These are phyloP conservation scores for Pseudorhombus dupliciocellatus DNA, from an alignment of 2,113 vertebrate genomes.

Conservation along the genomic window DNA sequence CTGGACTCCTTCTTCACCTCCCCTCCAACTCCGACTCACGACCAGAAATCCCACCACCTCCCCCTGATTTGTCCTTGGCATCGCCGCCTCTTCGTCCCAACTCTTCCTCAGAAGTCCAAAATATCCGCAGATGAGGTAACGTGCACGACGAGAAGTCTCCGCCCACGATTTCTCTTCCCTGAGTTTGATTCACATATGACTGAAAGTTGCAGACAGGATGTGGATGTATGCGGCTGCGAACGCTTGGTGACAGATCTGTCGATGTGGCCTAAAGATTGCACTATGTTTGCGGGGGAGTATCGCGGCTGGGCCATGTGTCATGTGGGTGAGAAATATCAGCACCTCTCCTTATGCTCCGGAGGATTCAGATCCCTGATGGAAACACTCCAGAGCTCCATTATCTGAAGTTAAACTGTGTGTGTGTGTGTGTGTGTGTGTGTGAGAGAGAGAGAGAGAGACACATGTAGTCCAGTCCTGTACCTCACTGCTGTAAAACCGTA, in stretches of 20 bases:
- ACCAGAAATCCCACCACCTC: constrained; percentile 14
- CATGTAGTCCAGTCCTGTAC: too few species aligned
- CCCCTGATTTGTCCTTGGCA: constrained; percentile 60
- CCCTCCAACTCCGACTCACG: not conserved
- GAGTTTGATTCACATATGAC: constrained; percentile 34
- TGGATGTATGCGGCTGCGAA: constrained; percentile 44
- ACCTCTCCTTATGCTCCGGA: constrained; percentile 79
- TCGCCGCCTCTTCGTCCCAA: not conserved
- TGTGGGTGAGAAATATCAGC: constrained; percentile 73
- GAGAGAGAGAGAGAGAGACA: too few species aligned
- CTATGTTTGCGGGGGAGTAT: constrained; percentile 72
- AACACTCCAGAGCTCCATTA: constrained; percentile 37
- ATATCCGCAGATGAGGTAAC: not conserved
- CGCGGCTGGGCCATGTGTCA: constrained; percentile 72
- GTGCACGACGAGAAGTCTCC: not conserved
- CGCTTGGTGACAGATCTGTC: constrained; percentile 57
- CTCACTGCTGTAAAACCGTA: too few species aligned
- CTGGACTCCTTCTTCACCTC: constrained; percentile 49
- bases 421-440: constrained; percentile 14
- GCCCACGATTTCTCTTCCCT: constrained; percentile 33
- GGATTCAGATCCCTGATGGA: constrained; percentile 57
- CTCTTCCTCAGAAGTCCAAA: not conserved
- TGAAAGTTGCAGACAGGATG: constrained; percentile 54
- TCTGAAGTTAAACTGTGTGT: constrained; percentile 41
- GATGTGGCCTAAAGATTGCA: constrained; percentile 67